A percentile compares a stretch with the other conserved stretches of the same genome.
phyloP scores from a whole-genome alignment of 2,888 invertebrate genomes.

The Dorcus hopei region DNA sequence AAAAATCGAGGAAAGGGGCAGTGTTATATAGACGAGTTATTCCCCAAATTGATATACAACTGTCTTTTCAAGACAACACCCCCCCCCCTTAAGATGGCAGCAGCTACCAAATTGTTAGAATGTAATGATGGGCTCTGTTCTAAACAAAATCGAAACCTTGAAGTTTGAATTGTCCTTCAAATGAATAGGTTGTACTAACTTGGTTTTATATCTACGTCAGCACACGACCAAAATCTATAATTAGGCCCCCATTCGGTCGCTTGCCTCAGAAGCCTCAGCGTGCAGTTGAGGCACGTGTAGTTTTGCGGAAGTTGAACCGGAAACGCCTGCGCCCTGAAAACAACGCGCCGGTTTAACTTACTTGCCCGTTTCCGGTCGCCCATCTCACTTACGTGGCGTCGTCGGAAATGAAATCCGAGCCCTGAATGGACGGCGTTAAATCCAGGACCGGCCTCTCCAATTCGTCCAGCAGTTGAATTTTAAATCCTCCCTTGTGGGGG shows the following conservation, averaged over 20 bases:
- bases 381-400: conserved; percentile 78
- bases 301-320: conserved; percentile 76
- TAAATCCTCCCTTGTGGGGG: conserved; percentile 92
- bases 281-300: conserved; percentile 85
- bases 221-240: conserved; percentile 94
- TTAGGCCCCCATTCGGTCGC: conserved; percentile 84
- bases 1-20: too few relatives aligned
- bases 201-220: conserved; percentile 83
- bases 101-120: too few relatives aligned
- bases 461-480: conserved; percentile 80
- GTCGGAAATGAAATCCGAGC: conserved; percentile 75
- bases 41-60: too few relatives aligned
- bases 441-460: conserved; percentile 81
- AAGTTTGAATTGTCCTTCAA: too few relatives aligned
- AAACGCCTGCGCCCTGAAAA: conserved; percentile 74
- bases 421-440: conserved; percentile 76
- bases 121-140: too few relatives aligned
- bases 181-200: conserved; percentile 46
- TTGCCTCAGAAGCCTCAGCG: conserved; percentile 82
- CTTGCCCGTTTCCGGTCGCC: not conserved
- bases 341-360: not conserved
- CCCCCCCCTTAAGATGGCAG: too few relatives aligned
- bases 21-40: too few relatives aligned
- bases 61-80: too few relatives aligned
- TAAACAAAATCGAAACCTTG: too few relatives aligned